phyloP scores from a whole-genome alignment of 2,888 invertebrate species.

The Drosophila subquinaria region DNA sequence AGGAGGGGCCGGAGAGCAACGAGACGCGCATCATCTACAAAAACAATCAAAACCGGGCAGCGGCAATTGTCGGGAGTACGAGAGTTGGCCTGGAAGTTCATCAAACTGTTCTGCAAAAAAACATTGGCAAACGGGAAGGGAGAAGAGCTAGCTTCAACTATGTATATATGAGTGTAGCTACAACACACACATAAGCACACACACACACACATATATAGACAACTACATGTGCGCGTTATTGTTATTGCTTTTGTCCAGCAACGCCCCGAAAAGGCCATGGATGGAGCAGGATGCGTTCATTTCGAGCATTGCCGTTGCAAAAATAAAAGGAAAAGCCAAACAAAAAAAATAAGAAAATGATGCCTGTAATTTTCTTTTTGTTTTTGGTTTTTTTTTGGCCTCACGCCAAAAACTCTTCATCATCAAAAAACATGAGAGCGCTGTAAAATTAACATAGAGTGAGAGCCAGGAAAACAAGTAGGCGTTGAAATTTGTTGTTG shows the following conservation, averaged over 20 bases:
- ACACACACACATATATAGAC: slow-evolving; percentile 14
- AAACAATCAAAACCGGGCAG: slow-evolving; percentile 73
- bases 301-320: slow-evolving; percentile 42
- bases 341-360: slow-evolving; percentile 13
- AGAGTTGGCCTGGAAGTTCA: slow-evolving; percentile 64
- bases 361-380: slow-evolving; percentile 36
- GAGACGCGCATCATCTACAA: slow-evolving; percentile 62
- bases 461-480: slow-evolving; percentile 47
- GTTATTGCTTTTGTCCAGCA: slow-evolving; percentile 74
- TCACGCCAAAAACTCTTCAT: slow-evolving; percentile 74
- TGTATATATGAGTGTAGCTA: slow-evolving; percentile 33
- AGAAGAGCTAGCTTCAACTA: slow-evolving; percentile 34
- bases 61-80: slow-evolving; percentile 55
- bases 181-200: slow-evolving; percentile 14
- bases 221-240: slow-evolving; percentile 71
- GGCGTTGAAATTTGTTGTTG: slow-evolving; percentile 19
- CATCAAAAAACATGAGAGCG: slow-evolving; percentile 75
- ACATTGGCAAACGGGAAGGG: background rate
- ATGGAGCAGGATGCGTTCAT: slow-evolving; percentile 63
- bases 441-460: slow-evolving; percentile 58
- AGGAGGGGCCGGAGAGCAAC: background rate
- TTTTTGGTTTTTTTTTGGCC: slow-evolving; percentile 50
- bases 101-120: slow-evolving; percentile 61
- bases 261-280: slow-evolving; percentile 47
- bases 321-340: slow-evolving; percentile 31